Conservation (phyloP, 2,797 vertebrate genomes). For the Argentina silus region DNA sequence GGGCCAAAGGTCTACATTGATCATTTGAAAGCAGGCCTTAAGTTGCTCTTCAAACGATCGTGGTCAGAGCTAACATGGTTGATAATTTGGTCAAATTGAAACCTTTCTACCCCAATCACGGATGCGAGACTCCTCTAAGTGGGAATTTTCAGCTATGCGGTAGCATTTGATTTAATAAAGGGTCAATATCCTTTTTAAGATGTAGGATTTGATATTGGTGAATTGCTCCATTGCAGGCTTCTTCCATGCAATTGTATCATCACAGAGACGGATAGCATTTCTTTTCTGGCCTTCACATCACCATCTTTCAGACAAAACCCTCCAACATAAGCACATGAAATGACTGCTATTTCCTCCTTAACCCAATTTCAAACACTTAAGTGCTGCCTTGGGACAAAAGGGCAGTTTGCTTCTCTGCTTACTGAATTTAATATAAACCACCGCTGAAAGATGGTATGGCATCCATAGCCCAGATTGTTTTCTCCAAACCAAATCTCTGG, state of each 20-base stretch:
- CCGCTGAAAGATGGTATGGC: conserved; percentile 64
- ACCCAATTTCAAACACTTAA: conserved; percentile 82
- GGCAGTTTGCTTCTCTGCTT: conserved; percentile 69
- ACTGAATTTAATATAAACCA: conserved; percentile 73
- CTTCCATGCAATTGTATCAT: conserved; percentile 80
- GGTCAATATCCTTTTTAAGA: conserved; percentile 78
- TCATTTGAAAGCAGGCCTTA: conserved; percentile 6
- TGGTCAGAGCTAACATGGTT: conserved; percentile 39
- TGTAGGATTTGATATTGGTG: conserved; percentile 71
- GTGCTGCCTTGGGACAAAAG: conserved; percentile 72
- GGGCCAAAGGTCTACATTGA: not conserved
- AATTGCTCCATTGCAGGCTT: conserved; percentile 74
- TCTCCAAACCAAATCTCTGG: conserved; percentile 31
- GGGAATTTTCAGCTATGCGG: conserved; percentile 72
- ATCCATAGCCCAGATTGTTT: conserved; percentile 55
- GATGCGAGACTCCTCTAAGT: conserved; percentile 70
- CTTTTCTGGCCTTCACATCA: conserved; percentile 65
- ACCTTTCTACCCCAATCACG: conserved; percentile 69
- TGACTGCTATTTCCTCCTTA: conserved; percentile 79
- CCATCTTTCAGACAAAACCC: conserved; percentile 68
- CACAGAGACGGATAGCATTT: conserved; percentile 75
- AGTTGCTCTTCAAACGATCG: conserved; percentile 32
- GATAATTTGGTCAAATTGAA: conserved; percentile 71
- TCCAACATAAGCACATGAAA: conserved; percentile 69
- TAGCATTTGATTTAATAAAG: conserved; percentile 81